Conservation (phyloP, 2,888 invertebrate species). For the Therioaphis trifolii region DNA sequence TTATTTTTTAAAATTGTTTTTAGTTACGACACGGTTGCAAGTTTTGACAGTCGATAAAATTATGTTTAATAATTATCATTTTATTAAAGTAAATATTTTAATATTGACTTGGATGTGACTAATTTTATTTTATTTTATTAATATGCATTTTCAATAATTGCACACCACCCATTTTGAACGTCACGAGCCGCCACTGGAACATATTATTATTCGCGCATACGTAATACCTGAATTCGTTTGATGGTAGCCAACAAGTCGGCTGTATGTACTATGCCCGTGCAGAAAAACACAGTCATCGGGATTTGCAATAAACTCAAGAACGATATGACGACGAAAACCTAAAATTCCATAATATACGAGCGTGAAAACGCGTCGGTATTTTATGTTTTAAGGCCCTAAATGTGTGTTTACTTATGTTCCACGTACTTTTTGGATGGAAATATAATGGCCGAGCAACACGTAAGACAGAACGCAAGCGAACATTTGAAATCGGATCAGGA, state of each 20-base stretch:
- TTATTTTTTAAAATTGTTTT: no score
- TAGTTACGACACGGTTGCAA: no score
- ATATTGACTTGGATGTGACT: no score
- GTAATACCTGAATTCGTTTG: conserved; percentile 73
- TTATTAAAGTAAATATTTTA: no score
- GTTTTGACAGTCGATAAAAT: no score
- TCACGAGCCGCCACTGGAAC: no score
- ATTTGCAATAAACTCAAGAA: conserved; percentile 88
- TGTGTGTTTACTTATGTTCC: not conserved
- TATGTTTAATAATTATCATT: no score
- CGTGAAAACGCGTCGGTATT: not conserved
- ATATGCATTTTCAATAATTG: no score
- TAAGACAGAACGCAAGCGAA: conserved; percentile 80
- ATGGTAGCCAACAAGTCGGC: conserved; percentile 84
- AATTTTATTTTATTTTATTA: no score
- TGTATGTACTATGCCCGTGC: conserved; percentile 83
- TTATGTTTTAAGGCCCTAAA: no score
- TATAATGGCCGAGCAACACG: conserved; percentile 74
- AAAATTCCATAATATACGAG: not conserved
- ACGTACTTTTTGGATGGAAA: conserved; percentile 79
- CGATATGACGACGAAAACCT: conserved; percentile 87
- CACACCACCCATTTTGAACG: no score
- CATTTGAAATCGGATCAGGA: conserved; percentile 83
- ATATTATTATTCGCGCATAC: no score
- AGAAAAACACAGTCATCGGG: conserved; percentile 90